phyloP scores from a whole-genome alignment of 2,797 vertebrate genomes.

The Arrhamphus sclerolepis region DNA sequence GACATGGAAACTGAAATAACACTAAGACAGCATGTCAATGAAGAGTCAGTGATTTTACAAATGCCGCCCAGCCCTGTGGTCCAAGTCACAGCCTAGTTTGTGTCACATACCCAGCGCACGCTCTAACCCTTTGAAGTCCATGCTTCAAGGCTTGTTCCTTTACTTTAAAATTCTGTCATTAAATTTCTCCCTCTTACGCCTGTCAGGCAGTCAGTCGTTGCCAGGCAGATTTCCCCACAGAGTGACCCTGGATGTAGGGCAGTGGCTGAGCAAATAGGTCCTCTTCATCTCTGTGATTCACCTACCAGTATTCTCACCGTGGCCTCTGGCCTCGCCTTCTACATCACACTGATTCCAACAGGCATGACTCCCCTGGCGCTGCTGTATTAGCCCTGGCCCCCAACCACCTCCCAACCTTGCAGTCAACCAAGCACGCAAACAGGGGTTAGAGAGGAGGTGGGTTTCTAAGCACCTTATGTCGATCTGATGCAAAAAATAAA shows the following conservation, averaged over 20 bases:
- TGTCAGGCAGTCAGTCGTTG: constrained; percentile 38
- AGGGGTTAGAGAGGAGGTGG: constrained; percentile 25
- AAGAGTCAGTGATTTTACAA: too few relatives aligned
- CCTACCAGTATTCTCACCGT: constrained; percentile 42
- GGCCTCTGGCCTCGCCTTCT: constrained; percentile 51
- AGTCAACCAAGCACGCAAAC: constrained; percentile 42
- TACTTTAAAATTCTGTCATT: constrained; percentile 36
- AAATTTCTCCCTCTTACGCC: neutral
- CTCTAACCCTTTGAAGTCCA: neutral
- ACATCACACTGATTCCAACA: constrained; percentile 66
- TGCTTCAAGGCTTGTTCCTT: constrained; percentile 21
- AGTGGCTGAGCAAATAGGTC: constrained; percentile 52
- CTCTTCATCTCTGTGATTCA: constrained; percentile 63
- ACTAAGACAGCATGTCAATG: too few relatives aligned
- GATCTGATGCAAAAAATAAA: constrained; percentile 7
- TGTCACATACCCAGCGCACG: neutral
- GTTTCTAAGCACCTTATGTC: constrained; percentile 27
- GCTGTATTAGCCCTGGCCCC: constrained; percentile 42
- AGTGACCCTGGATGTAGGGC: constrained; percentile 41
- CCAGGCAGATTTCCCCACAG: constrained; percentile 53
- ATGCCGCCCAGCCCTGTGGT: too few relatives aligned
- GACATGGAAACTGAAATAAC: too few relatives aligned
- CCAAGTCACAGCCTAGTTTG: too few relatives aligned
- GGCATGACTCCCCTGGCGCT: constrained; percentile 62
- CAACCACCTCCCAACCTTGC: constrained; percentile 15